phyloP scores from a whole-genome alignment of 2,888 invertebrate genomes.

The Thera obeliscata region DNA sequence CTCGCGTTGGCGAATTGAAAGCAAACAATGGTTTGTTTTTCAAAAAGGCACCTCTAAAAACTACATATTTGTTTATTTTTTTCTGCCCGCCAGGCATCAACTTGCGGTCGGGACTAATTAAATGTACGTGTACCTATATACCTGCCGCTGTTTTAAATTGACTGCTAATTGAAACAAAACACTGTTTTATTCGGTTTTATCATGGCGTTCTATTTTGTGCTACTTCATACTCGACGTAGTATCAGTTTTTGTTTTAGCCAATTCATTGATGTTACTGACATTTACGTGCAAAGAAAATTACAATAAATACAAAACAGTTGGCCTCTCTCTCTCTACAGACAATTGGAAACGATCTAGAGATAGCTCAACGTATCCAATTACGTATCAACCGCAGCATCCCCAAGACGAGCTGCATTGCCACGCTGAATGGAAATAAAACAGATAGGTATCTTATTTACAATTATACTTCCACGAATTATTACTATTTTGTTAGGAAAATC shows the following conservation, averaged over 20 bases:
- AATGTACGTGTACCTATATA: slow-evolving; percentile 26
- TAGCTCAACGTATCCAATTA: no score
- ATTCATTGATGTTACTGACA: not conserved
- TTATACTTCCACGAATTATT: no score
- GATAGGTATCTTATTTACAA: no score
- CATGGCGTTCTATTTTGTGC: not conserved
- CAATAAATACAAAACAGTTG: no score
- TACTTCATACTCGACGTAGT: not conserved
- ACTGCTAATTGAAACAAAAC: slow-evolving; percentile 38
- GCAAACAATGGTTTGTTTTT: slow-evolving; percentile 77
- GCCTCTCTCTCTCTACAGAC: no score
- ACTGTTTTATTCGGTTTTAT: slow-evolving; percentile 39
- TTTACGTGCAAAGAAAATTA: not conserved
- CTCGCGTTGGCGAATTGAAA: slow-evolving; percentile 72
- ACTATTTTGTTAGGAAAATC: no score
- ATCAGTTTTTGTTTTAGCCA: not conserved
- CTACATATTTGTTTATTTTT: slow-evolving; percentile 67
- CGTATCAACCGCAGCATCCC: no score
- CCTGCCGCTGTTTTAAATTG: slow-evolving; percentile 35
- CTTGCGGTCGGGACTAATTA: slow-evolving; percentile 41
- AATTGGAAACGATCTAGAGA: no score
- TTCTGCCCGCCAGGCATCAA: slow-evolving; percentile 55
- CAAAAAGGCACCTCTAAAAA: slow-evolving; percentile 73
- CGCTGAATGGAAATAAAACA: no score
- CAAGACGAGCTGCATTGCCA: no score